Evolutionary conservation across 1,140 invertebrate species (phyloP), one percentile per base, ranked within the genome.

Genomic region (Drosophila funebris): DNA sequence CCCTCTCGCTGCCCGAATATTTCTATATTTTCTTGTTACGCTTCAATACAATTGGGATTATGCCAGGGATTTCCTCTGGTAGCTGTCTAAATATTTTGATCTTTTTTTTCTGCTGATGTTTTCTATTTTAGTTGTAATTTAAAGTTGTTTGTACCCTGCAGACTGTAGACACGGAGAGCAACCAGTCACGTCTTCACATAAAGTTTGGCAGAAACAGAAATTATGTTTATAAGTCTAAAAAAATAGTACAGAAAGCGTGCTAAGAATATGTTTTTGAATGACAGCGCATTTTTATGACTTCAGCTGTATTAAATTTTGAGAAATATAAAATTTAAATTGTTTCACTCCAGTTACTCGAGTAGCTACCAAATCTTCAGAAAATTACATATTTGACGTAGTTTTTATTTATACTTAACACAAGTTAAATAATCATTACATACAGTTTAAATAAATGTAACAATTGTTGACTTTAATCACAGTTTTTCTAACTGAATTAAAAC

Each of bases 121-220:
- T 18, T 43, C n/a, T 43, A 9, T 31, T 16, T 50, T 43, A n/a
- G n/a, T 33, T 29, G 48, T 73, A 76, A 83, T 84, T 83, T 84
- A 83, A 83, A 83, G 80, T 83, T 83, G 43, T 9, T 22, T 29
- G 57, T 48, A 61, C 60, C 27, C 62, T 71, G 31, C 52, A 48
- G 37, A 54, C 36, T 41, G 57, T 13, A 73, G 5, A 14, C 14
- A 60, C 18, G 6, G 6, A 22, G 18, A 27, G 48, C 13, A 16
- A 5, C 13, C 11, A 62, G 78, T 82, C 78, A 82, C 78, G 78
- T 82, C 36, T 33, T 24, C 27, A 29, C 66, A 70, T 70, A 82
- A 82, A 82, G 72, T 46, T 73, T 54, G 22, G 31, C 39, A 56
- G 18, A 33, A 58, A 77, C 73, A 70, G 50, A 66, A 54, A 43